Evolutionary conservation across 92 coral and sea anemone species (phyloP), one percentile per base, ranked within the genome.

Genomic region (Ricordea florida): DNA sequence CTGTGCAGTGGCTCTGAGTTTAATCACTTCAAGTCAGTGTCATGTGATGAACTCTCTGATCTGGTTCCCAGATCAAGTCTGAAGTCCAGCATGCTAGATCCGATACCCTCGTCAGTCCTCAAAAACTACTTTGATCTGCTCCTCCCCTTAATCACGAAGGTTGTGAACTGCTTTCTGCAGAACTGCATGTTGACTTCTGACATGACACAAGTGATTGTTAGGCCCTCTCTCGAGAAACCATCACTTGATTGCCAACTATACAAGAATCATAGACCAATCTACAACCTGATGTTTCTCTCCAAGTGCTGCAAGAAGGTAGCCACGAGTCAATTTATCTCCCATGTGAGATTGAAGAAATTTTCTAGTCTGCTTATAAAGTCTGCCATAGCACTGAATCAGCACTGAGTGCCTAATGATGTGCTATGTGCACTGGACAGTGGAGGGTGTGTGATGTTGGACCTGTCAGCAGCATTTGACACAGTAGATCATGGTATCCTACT

Each of bases 231-330:
- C n/a, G n/a, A n/a, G n/a, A n/a, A n/a, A n/a, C n/a, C n/a, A n/a
- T n/a, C n/a, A n/a, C n/a, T n/a, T n/a, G n/a, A 57, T 17, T 9
- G 17, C 24, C 41, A 30, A 57, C 42, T 30, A 30, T 32, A 30
- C 23, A 30, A n/a, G n/a, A n/a, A n/a, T n/a, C n/a, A n/a, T n/a
- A n/a, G n/a, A n/a, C n/a, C n/a, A n/a, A n/a, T n/a, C 4, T 57
- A 41, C 65, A 57, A 57, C 43, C 65, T 57, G 65, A 57, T 57
- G 65, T 57, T 57, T 57, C 43, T 57, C 65, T 57, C 42, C 41
- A 57, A 2, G 65, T 57, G 65, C 43, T 57, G 44, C 22, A 26
- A 57, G 65, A 57, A 57, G 65, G 43, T 57, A 58, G 66, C 27
- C 42, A 28, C 66, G 45, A 58, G 45, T 58, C 45, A 58, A n/a